These are phyloP conservation scores for Tringa solitaria DNA, from an alignment of 2,113 vertebrate genomes.

Conservation along the genomic window DNA sequence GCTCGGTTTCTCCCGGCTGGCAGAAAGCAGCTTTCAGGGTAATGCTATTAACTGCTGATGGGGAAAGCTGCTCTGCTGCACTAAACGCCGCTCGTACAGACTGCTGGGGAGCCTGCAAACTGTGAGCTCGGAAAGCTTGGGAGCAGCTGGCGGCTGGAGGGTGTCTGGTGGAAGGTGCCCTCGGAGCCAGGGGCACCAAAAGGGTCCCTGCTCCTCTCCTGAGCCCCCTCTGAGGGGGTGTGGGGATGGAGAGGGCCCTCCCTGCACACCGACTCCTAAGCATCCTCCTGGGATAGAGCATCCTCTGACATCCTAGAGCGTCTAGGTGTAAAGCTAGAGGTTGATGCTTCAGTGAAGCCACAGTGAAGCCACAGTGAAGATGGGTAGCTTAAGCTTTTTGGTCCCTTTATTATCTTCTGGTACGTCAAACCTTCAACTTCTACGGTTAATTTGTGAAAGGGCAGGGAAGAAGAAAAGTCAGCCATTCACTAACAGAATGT, in stretches of 20 bases:
- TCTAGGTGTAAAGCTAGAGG: not conserved
- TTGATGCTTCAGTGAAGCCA: not conserved
- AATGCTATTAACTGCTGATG: slow-evolving; percentile 34
- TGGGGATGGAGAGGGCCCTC: not conserved
- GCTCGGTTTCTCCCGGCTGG: not conserved
- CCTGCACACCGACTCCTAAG: not conserved
- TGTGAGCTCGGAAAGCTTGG: fast-evolving
- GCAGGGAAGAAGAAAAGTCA: not conserved
- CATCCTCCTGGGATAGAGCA: not conserved
- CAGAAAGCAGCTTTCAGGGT: not conserved
- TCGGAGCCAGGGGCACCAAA: fast-evolving
- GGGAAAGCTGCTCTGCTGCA: not conserved
- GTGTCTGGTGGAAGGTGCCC: not conserved
- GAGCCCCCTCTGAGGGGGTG: fast-evolving
- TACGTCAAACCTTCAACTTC: not conserved
- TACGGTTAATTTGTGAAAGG: not conserved
- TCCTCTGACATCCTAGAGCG: too few relatives aligned
- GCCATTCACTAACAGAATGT: not conserved
- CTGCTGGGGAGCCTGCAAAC: not conserved
- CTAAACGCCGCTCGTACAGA: not conserved
- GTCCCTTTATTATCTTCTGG: not conserved
- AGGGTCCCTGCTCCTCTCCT: fast-evolving
- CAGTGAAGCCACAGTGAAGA: not conserved
- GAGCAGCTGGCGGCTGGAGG: not conserved
- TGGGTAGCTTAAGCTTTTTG: not conserved